Base-by-base conservation (phyloP, 2,888 invertebrate genomes). In the Athalia circularis region DNA sequence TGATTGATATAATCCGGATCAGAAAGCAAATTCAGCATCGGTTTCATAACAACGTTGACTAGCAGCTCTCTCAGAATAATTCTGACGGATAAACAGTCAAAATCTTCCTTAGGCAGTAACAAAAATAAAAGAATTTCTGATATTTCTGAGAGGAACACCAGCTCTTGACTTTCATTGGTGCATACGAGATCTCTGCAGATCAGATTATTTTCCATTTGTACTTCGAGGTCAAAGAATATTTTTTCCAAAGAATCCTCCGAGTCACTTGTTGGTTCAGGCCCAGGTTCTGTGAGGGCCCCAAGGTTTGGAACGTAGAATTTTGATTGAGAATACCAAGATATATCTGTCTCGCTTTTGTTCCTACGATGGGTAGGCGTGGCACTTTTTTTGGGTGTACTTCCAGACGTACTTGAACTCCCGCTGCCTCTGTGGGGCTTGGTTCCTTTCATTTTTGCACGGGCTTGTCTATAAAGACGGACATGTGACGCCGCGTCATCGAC, bases 1-100 rank as follows among this genome's bases (percentile, higher is more conserved):
- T 97, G 95, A 91, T 98, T 98, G 83, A 98, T 95, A 88, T 96
- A 97, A 92, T 98, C 97, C 74, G 98, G 97, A 91, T 97, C 97
- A 64, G 96, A 95, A 80, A 96, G 90, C 82, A 95, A 91, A 86
- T 94, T 93, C 68, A 97, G 91, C 57, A 95, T 90, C 0, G 96
- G 96, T 77, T 93, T 91, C 77, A 97, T 92, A 65, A 95, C 91
- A 75, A 95, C 94, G 86, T 95, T 94, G 43, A 95, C 93, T 80
- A 97, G 92, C 74, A 97, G 91, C 85, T 96, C 96, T 86, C 96
- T 92, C 47, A 95, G 91, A 75, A 97, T 92, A 87, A 94, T 94
- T 84, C 97, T 93, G 80, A 97, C 92, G 1, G 97, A 94, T 85
- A 95, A 94, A 88, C 97, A 97, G 82, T 94, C 94, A 91, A 97